Base-by-base conservation (phyloP, 2,888 invertebrate genomes). In the Nysson spinosus region DNA sequence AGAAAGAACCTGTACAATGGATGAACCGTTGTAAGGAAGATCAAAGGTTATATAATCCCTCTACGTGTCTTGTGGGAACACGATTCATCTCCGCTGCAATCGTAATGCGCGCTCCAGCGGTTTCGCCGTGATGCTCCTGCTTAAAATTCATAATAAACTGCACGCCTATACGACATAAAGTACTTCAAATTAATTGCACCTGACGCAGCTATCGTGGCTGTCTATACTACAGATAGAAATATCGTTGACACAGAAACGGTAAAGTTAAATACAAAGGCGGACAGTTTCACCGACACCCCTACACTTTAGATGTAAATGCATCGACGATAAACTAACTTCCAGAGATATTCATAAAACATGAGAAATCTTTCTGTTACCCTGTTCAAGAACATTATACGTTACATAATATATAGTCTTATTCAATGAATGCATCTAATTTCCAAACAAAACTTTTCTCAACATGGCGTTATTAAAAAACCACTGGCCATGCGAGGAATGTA, bases 1-100 rank as follows among this genome's bases (percentile, higher is more conserved):
- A 71, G 77, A 75, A 74, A 74, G 77, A 77, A 65, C 71, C 77
- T 70, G 65, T 62, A 75, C 75, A 75, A 75, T 75, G 75, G 75
- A 75, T 77, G 75, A 75, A 75, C 74, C 77, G 75, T 74, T 75
- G 77, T 77, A 61, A 74, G 75, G 75, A 63, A 64, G 77, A 77
- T 75, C 75, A 74, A 75, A 75, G 77, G 75, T 75, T 75, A 75
- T 71, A 71, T 77, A 77, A 75, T 75, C 77, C 70, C 77, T 73
- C 67, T 75, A 69, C 77, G 77, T 68, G 70, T 77, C 77, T 77
- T 75, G 75, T 75, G 75, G 75, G 75, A 75, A 75, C 71, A 74
- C 74, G 74, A 75, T 73, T 75, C 75, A 73, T 76, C 76, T 75
- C 69, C 69, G 64, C 51, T 68, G 74, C 75, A 76, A 76, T 75